Evolutionary conservation across 2,113 vertebrate species (phyloP).

Genomic region (Acanthisitta chloris): DNA sequence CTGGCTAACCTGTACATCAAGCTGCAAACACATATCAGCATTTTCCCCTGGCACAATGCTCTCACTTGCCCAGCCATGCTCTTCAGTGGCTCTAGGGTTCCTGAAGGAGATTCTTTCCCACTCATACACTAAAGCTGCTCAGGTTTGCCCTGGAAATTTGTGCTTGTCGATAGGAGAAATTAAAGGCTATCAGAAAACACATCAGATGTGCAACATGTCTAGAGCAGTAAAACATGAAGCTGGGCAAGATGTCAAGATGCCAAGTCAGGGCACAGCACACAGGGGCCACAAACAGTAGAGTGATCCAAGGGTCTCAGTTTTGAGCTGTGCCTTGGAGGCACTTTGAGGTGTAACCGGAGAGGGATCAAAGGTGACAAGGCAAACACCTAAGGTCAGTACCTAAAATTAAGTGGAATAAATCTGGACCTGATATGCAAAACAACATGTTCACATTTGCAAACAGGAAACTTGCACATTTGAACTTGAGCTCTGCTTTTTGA

Average conservation of each 20-base stretch:
- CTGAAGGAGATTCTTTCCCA: background rate
- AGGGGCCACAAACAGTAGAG: background rate
- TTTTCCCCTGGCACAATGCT: background rate
- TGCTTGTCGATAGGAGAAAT: background rate
- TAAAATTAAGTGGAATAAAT: constrained; percentile 44
- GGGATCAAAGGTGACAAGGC: background rate
- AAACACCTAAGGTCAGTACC: background rate
- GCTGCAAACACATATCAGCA: background rate
- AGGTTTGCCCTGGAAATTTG: background rate
- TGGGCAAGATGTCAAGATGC: background rate
- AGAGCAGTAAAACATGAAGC: background rate
- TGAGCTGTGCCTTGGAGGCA: background rate
- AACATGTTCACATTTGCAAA: background rate
- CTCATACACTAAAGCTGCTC: background rate
- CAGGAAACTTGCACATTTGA: background rate
- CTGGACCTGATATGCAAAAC: background rate
- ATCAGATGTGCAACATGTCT: accelerated
- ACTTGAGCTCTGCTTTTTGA: background rate
- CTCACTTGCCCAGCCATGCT: background rate
- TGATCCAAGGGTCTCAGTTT: background rate
- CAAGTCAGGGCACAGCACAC: background rate
- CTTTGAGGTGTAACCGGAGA: background rate
- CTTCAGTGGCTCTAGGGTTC: background rate
- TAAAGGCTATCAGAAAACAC: background rate
- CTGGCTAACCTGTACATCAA: background rate